Percentiles rank a stretch among this genome's conserved stretches.
phyloP scores from a whole-genome alignment of 2,797 vertebrate genomes.

The Protosalanx chinensis region DNA sequence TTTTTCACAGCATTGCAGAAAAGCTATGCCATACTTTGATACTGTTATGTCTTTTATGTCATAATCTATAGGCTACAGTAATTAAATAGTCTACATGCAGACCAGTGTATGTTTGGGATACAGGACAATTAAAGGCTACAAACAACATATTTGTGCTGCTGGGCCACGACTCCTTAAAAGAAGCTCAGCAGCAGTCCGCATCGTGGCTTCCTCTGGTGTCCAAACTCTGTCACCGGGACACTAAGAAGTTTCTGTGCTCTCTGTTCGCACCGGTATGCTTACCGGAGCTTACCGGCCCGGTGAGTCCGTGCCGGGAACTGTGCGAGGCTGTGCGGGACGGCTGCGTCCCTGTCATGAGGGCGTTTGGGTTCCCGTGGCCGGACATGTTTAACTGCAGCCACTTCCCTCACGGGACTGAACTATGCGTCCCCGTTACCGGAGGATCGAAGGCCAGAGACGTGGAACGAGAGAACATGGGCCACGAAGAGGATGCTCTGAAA shows the following conservation, averaged over 20 bases:
- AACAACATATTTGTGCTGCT: slow-evolving; percentile 50
- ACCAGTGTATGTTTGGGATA: too few species aligned
- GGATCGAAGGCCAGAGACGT: slow-evolving; percentile 35
- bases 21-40: too few species aligned
- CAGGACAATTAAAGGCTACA: too few species aligned
- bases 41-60: too few species aligned
- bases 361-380: slow-evolving; percentile 82
- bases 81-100: too few species aligned
- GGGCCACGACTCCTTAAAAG: slow-evolving; percentile 73
- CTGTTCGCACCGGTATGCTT: slow-evolving; percentile 80
- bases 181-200: slow-evolving; percentile 77
- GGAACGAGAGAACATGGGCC: slow-evolving; percentile 41
- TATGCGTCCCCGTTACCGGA: slow-evolving; percentile 72
- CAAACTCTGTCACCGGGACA: slow-evolving; percentile 78
- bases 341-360: slow-evolving; percentile 79
- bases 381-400: slow-evolving; percentile 79
- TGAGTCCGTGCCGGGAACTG: slow-evolving; percentile 73
- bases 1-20: too few species aligned
- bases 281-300: slow-evolving; percentile 65
- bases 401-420: slow-evolving; percentile 70
- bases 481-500: slow-evolving; percentile 61
- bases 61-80: too few species aligned
- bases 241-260: slow-evolving; percentile 80
- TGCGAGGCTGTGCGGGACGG: slow-evolving; percentile 75
- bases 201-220: slow-evolving; percentile 78